A percentile compares a stretch with the other conserved stretches of the same genome.
These are phyloP conservation scores for Neria commutata DNA, from an alignment of 2,888 invertebrate species.

Conservation along the genomic window DNA sequence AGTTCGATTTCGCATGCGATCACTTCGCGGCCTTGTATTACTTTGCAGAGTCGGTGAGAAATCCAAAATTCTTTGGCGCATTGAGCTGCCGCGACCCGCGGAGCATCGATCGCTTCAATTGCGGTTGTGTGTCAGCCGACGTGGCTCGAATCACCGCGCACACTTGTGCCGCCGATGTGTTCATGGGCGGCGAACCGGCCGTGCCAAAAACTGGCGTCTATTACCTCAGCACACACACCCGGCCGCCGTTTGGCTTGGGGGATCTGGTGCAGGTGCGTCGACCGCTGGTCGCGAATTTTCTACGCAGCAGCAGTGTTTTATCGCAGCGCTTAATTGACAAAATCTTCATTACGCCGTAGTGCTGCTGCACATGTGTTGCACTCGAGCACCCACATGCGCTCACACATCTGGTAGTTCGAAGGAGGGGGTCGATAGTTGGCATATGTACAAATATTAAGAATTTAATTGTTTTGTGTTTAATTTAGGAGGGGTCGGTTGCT, in stretches of 20 bases:
- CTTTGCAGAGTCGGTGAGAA: slow-evolving; percentile 52
- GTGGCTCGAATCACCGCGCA: neutral
- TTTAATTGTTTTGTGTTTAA: too few relatives aligned
- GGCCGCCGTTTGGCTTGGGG: slow-evolving; percentile 43
- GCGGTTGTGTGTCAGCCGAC: slow-evolving; percentile 33
- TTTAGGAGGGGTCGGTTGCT: too few relatives aligned
- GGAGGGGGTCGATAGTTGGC: too few relatives aligned
- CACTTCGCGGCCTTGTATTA: slow-evolving; percentile 52
- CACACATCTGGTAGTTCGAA: too few relatives aligned
- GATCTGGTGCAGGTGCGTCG: slow-evolving; percentile 41
- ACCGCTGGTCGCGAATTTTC: slow-evolving; percentile 38
- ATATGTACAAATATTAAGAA: too few relatives aligned
- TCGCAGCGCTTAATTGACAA: neutral
- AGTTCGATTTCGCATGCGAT: slow-evolving; percentile 52
- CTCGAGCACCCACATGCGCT: too few relatives aligned
- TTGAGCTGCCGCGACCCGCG: slow-evolving; percentile 36
- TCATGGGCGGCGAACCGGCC: slow-evolving; percentile 57
- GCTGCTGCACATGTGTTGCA: too few relatives aligned
- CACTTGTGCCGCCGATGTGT: slow-evolving; percentile 38
- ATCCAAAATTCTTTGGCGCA: slow-evolving; percentile 46
- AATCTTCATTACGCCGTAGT: too few relatives aligned
- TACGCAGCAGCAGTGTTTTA: slow-evolving; percentile 32
- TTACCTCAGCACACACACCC: slow-evolving; percentile 45
- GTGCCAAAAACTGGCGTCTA: slow-evolving; percentile 49
- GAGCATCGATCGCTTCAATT: slow-evolving; percentile 31